Percentiles rank a stretch among this genome's conserved stretches.
These are phyloP conservation scores for Paedocypris sp. DNA, from an alignment of 2,113 vertebrate genomes.

Conservation along the genomic window DNA sequence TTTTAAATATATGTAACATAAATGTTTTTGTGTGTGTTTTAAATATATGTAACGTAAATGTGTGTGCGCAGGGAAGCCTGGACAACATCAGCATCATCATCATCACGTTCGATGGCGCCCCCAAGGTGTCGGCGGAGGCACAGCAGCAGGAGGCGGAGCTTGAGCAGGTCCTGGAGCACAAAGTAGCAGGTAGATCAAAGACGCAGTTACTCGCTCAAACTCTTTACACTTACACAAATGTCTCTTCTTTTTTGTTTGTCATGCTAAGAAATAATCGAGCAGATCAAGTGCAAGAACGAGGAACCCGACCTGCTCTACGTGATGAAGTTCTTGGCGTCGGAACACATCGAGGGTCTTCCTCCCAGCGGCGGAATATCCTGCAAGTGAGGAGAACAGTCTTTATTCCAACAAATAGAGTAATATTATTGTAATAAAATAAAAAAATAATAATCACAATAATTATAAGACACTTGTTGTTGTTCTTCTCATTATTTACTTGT, in stretches of 20 bases:
- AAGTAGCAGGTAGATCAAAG: conserved; percentile 59
- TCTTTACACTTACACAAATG: background rate
- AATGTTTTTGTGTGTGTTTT: background rate
- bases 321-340: conserved; percentile 61
- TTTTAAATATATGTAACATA: no score
- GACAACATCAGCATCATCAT: conserved; percentile 75
- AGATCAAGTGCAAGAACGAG: conserved; percentile 50
- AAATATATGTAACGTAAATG: background rate
- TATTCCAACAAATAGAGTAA: background rate
- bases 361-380: conserved; percentile 68
- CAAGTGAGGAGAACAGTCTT: conserved; percentile 59
- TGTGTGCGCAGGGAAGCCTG: conserved; percentile 61
- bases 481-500: no score
- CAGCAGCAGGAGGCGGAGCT: conserved; percentile 57
- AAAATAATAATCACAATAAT: no score
- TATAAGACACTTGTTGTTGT: no score
- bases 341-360: conserved; percentile 61
- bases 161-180: conserved; percentile 55
- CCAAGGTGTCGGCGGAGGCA: conserved; percentile 59
- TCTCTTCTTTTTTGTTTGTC: background rate
- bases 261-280: conserved; percentile 58
- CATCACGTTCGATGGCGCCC: conserved; percentile 64
- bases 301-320: conserved; percentile 57
- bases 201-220: background rate
- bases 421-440: no score